These are phyloP conservation scores for Xanthorhoe designata DNA, from an alignment of 2,888 invertebrate genomes.

Conservation along the genomic window DNA sequence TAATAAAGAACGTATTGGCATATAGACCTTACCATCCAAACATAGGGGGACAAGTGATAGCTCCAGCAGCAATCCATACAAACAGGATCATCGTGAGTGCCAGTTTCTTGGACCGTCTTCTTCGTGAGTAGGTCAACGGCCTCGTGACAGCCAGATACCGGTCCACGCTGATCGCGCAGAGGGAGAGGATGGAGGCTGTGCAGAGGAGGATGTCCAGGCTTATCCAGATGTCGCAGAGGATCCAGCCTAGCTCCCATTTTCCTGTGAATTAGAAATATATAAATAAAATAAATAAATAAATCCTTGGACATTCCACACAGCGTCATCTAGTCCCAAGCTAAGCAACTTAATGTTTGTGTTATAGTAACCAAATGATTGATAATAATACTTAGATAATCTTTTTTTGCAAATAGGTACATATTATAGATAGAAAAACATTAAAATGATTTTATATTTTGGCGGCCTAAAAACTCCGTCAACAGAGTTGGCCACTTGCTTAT, in stretches of 20 bases:
- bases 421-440: too few relatives aligned
- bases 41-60: constrained; percentile 97
- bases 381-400: too few relatives aligned
- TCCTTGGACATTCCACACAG: too few relatives aligned
- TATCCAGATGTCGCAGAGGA: constrained; percentile 96
- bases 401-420: too few relatives aligned
- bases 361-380: too few relatives aligned
- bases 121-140: constrained; percentile 95
- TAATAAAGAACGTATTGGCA: too few relatives aligned
- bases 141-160: constrained; percentile 97
- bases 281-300: too few relatives aligned
- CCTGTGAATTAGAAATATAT: constrained; percentile 72
- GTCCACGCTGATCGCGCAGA: constrained; percentile 96
- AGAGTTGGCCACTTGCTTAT: too few relatives aligned
- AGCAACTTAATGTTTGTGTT: too few relatives aligned
- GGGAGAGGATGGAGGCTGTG: constrained; percentile 96
- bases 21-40: constrained; percentile 96
- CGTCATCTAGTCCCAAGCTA: too few relatives aligned
- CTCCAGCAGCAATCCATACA: constrained; percentile 95
- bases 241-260: constrained; percentile 95
- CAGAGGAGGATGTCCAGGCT: constrained; percentile 96
- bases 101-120: constrained; percentile 93
- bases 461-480: too few relatives aligned
- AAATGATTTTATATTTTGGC: too few relatives aligned
- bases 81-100: constrained; percentile 94